Evolutionary conservation across 2,113 vertebrate genomes (phyloP).

Genomic region (Stictonetta naevosa): DNA sequence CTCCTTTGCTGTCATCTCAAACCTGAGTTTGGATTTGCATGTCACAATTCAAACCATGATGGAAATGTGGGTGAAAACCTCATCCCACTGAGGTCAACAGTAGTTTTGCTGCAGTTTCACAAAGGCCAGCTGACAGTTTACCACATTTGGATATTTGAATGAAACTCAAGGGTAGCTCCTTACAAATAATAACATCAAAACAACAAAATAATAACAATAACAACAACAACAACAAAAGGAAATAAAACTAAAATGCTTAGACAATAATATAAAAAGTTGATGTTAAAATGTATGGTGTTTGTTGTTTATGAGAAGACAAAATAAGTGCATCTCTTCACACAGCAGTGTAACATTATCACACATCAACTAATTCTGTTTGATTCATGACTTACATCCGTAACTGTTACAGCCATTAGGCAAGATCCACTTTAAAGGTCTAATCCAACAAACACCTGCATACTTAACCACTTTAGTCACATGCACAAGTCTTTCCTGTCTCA

Average conservation of each 20-base stretch:
- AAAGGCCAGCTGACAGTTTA: neutral
- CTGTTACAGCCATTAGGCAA: neutral
- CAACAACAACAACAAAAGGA: neutral
- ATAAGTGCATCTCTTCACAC: neutral
- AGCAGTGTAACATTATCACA: neutral
- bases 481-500: neutral
- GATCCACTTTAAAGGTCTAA: neutral
- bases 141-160: accelerated
- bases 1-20: neutral
- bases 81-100: neutral
- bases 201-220: neutral
- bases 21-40: slow-evolving; percentile 13
- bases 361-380: slow-evolving; percentile 27
- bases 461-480: slow-evolving; percentile 34
- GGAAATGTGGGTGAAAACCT: neutral
- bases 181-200: neutral
- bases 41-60: neutral
- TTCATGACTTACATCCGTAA: neutral
- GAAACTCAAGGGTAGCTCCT: neutral
- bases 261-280: neutral
- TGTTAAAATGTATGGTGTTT: slow-evolving; percentile 24
- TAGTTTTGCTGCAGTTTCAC: neutral
- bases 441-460: slow-evolving; percentile 37
- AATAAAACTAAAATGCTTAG: neutral
- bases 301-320: neutral